Percentiles rank a stretch among this genome's conserved stretches.
phyloP scores from a whole-genome alignment of 2,888 invertebrate genomes.

The Pandemis heparana region DNA sequence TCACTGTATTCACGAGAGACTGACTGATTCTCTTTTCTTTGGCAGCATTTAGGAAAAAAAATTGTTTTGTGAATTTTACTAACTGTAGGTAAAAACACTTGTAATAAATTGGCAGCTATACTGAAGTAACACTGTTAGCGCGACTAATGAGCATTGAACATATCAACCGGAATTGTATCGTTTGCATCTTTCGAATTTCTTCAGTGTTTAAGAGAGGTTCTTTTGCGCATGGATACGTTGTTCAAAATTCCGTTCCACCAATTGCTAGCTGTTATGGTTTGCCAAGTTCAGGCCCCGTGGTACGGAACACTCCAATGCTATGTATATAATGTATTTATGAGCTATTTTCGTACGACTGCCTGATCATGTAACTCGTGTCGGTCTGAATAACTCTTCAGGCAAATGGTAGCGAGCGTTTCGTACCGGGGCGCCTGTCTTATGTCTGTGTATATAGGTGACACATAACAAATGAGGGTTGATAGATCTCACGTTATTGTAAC shows the following conservation, averaged over 20 bases:
- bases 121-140: slow-evolving; percentile 55
- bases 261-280: slow-evolving; percentile 55
- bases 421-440: slow-evolving; percentile 16
- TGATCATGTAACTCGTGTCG: neutral
- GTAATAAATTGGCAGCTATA: slow-evolving; percentile 60
- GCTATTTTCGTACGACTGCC: slow-evolving; percentile 1
- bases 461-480: slow-evolving; percentile 57
- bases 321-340: slow-evolving; percentile 14
- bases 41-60: slow-evolving; percentile 81
- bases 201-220: slow-evolving; percentile 70
- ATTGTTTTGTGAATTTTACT: slow-evolving; percentile 73
- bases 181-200: slow-evolving; percentile 54
- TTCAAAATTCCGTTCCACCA: slow-evolving; percentile 74
- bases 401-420: slow-evolving; percentile 6
- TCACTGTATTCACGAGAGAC: slow-evolving; percentile 80
- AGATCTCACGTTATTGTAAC: slow-evolving; percentile 41
- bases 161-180: slow-evolving; percentile 70
- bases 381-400: neutral
- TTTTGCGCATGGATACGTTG: slow-evolving; percentile 79
- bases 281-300: slow-evolving; percentile 56
- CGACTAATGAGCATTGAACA: slow-evolving; percentile 73
- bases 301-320: slow-evolving; percentile 20
- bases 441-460: slow-evolving; percentile 51
- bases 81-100: slow-evolving; percentile 58
- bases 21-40: slow-evolving; percentile 79